Evolutionary conservation across 2,113 vertebrate genomes (phyloP), one percentile per base, ranked within the genome.

Genomic region (Urocolius indicus): DNA sequence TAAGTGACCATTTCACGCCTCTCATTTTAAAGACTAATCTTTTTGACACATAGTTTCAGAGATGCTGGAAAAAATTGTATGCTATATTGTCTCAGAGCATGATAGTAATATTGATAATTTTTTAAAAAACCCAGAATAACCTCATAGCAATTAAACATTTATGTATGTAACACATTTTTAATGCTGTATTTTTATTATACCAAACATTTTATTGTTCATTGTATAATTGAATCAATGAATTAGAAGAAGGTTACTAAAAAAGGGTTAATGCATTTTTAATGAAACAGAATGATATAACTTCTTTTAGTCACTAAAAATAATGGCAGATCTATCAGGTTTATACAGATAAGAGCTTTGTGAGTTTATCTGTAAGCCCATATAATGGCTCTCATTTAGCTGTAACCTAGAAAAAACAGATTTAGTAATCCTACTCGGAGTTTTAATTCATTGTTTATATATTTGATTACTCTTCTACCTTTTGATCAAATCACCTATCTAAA

Each of bases 211-310:
- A 95, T 87, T 95, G 91, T 96, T 94, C 87, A 84, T 54, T 68
- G 17, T 91, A 82, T 97, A 95, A 97, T 94, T 92, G 82, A 96
- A 93, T 95, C 96, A 91, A 96, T 97, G 93, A 97, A 97, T 97
- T 97, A 96, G 93, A 91, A 89, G 94, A 72, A 89, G 90, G 63
- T 95, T 94, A 81, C 92, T 94, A 95, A 95, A 97, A 97, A 95
- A 93, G 94, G 69, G 92, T 91, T 83, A 80, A 97, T 97, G 82
- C 36, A 93, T 96, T 98, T 97, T 97, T 96, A 98, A 97, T 97
- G 95, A 95, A 94, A 93, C 29, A 32, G 69, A 86, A 80, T 97
- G 79, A 89, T 91, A 95, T 73, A 92, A 96, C 93, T 97, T 97
- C 93, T 94, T 90, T 83, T 96, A 93, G 91, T 96, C 90, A 61